These are phyloP conservation scores for Lanistes nyassanus DNA, from an alignment of 1,140 invertebrate species.

Conservation along the genomic window DNA sequence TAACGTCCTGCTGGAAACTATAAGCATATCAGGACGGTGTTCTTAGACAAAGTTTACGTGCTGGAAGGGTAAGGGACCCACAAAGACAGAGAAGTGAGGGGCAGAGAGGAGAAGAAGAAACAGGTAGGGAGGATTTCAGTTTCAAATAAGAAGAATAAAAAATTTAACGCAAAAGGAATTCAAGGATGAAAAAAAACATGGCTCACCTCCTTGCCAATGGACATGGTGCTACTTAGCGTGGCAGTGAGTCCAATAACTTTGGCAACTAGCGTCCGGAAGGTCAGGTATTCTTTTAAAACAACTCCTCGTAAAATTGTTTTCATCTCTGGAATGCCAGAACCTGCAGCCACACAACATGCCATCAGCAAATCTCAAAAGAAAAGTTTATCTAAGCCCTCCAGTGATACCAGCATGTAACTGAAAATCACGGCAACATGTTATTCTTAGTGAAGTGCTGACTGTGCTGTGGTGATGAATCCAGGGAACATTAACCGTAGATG, in stretches of 20 bases:
- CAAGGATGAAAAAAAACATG: background rate
- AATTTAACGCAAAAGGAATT: background rate
- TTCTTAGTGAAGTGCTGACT: too few relatives aligned
- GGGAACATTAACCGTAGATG: too few relatives aligned
- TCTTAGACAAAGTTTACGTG: too few relatives aligned
- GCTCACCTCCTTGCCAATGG: conserved; percentile 94
- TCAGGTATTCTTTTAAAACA: conserved; percentile 96
- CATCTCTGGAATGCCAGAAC: conserved; percentile 99
- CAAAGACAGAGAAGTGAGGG: background rate
- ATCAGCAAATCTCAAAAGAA: too few relatives aligned
- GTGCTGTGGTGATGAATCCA: too few relatives aligned
- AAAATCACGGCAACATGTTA: too few relatives aligned
- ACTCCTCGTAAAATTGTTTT: conserved; percentile 98
- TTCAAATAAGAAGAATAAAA: background rate
- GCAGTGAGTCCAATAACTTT: conserved; percentile 96
- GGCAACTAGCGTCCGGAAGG: conserved; percentile 93
- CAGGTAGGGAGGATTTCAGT: background rate
- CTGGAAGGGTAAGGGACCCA: background rate
- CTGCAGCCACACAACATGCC: conserved; percentile 69
- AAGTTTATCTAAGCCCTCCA: too few relatives aligned
- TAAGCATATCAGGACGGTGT: too few relatives aligned
- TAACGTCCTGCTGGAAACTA: too few relatives aligned
- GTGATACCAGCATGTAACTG: too few relatives aligned
- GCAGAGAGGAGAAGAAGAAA: conserved; percentile 8
- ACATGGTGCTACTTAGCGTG: conserved; percentile 94